Percentiles rank a stretch among this genome's conserved stretches.
Conservation (phyloP, 2,797 vertebrate genomes). For the Peromyscus nudipes region DNA sequence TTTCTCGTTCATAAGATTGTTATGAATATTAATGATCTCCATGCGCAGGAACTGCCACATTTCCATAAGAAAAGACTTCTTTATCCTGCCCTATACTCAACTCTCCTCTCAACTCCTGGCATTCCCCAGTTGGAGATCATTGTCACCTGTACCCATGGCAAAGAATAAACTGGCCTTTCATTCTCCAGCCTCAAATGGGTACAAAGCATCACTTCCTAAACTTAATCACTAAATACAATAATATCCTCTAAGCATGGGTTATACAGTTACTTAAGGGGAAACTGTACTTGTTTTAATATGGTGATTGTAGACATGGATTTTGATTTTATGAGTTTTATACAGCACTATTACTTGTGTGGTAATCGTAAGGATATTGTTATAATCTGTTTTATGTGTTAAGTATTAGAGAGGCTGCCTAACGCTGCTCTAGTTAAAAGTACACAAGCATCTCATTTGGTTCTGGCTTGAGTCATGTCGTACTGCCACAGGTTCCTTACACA, state of each 20-base stretch:
- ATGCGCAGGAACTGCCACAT: not conserved
- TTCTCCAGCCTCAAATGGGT: conserved; percentile 48
- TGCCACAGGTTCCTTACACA: conserved; percentile 64
- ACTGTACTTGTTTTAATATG: conserved; percentile 84
- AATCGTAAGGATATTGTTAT: conserved; percentile 88
- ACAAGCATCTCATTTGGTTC: conserved; percentile 77
- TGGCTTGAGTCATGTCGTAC: conserved; percentile 67
- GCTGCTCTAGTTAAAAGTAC: conserved; percentile 80
- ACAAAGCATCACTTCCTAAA: conserved; percentile 68
- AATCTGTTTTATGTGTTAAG: conserved; percentile 88
- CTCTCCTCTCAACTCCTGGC: not conserved
- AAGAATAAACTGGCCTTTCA: conserved; percentile 51
- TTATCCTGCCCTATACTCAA: not conserved
- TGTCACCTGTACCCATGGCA: not conserved
- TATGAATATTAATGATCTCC: not conserved
- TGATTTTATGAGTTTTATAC: conserved; percentile 87
- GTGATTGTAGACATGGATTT: conserved; percentile 86
- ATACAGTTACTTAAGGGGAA: conserved; percentile 87
- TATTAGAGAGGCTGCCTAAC: conserved; percentile 79
- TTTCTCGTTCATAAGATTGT: not conserved
- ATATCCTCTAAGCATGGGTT: conserved; percentile 78
- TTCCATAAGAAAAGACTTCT: conserved; percentile 10
- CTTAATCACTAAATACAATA: conserved; percentile 83
- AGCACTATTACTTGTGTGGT: conserved; percentile 87
- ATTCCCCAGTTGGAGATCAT: not conserved